Percentiles rank a stretch among this genome's conserved stretches.
These are phyloP conservation scores for Dicroscelio sp. DNA, from an alignment of 2,888 invertebrate species.

Conservation along the genomic window DNA sequence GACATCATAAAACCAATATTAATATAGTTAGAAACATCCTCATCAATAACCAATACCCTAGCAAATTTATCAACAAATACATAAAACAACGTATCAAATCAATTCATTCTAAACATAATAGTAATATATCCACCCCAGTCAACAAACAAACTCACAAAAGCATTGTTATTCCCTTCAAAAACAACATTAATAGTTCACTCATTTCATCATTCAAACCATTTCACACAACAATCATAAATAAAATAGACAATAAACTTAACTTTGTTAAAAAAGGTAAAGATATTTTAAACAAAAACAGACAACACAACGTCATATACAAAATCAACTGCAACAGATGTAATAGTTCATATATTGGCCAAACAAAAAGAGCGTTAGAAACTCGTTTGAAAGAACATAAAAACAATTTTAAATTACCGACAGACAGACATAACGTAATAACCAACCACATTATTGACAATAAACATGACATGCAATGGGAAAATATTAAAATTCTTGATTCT, in stretches of 20 bases:
- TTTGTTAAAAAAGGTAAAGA: not conserved
- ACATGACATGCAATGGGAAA: not conserved
- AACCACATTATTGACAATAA: not conserved
- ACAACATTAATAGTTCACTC: not conserved
- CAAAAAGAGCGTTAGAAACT: not conserved
- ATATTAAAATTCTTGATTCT: not conserved
- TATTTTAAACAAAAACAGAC: not conserved
- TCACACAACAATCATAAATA: not conserved
- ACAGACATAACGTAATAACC: not conserved
- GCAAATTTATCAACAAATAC: too few relatives aligned
- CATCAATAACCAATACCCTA: too few relatives aligned
- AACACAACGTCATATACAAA: not conserved
- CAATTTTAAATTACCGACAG: too few relatives aligned
- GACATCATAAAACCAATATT: too few relatives aligned
- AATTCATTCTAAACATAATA: too few relatives aligned
- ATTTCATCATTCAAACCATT: not conserved
- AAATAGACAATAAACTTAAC: not conserved
- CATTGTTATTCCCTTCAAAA: not conserved
- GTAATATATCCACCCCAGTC: too few relatives aligned
- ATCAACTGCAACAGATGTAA: not conserved
- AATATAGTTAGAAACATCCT: too few relatives aligned
- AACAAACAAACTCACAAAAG: too few relatives aligned
- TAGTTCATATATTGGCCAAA: not conserved
- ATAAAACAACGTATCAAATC: too few relatives aligned
- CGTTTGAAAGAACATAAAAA: not conserved